phyloP scores from a whole-genome alignment of 92 coral and sea anemone species.

The Porites lobata region DNA sequence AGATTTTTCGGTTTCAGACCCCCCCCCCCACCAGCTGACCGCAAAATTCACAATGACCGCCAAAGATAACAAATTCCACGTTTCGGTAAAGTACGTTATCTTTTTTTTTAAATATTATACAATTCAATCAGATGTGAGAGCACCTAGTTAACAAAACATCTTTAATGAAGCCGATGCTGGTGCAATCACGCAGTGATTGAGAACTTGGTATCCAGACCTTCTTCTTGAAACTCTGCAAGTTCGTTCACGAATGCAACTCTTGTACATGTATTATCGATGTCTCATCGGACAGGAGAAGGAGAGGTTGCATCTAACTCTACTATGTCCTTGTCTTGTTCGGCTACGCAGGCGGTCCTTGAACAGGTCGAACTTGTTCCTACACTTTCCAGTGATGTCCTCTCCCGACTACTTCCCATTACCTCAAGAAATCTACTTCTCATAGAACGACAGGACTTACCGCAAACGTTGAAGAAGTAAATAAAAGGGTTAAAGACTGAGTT shows the following conservation, averaged over 20 bases:
- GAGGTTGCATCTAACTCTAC: not conserved
- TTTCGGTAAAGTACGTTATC: no score
- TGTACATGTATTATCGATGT: not conserved
- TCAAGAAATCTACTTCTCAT: not conserved
- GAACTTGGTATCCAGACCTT: not conserved
- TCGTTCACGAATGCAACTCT: not conserved
- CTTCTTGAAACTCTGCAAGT: not conserved
- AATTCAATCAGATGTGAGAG: no score
- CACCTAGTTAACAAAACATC: no score
- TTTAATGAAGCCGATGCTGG: no score
- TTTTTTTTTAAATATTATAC: no score
- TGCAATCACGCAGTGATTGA: no score
- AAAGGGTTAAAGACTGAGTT: conserved; percentile 78
- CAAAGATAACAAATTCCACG: no score
- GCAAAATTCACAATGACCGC: no score
- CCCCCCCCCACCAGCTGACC: no score
- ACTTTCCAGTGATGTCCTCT: not conserved
- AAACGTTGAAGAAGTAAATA: conserved; percentile 65
- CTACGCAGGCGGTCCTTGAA: not conserved
- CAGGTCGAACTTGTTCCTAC: not conserved
- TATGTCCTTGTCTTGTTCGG: not conserved
- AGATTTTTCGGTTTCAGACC: no score
- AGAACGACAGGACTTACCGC: conserved; percentile 6
- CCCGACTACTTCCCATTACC: not conserved
- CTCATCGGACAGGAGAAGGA: not conserved